Percentiles rank a stretch among this genome's conserved stretches.
These are phyloP conservation scores for Brachyhypopomus occidentalis DNA, from an alignment of 2,113 vertebrate genomes.

Conservation along the genomic window DNA sequence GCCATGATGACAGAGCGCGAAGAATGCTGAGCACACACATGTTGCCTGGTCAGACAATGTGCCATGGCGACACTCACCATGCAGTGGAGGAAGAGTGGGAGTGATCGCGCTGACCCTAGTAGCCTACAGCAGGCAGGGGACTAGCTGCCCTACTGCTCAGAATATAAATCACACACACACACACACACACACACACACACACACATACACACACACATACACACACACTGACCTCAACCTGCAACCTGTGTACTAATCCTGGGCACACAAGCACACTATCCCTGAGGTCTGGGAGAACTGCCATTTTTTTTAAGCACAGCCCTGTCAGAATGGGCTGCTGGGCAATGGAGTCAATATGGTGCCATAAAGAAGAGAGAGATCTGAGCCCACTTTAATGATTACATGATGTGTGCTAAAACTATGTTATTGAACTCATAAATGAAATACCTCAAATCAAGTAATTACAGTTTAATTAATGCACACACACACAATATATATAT, in stretches of 20 bases:
- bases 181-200: too few species aligned
- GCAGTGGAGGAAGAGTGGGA: conserved; percentile 22
- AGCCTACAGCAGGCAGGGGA: conserved; percentile 43
- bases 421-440: too few species aligned
- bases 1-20: not conserved
- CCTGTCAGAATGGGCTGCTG: not conserved
- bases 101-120: conserved; percentile 47
- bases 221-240: conserved; percentile 43
- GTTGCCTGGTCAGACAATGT: not conserved
- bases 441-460: too few species aligned
- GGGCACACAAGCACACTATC: conserved; percentile 19
- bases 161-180: conserved; percentile 44
- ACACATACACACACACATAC: too few species aligned
- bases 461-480: too few species aligned
- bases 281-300: conserved; percentile 10
- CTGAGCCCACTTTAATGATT: not conserved
- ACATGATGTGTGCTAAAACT: not conserved
- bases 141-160: conserved; percentile 39
- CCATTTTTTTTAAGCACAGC: conserved; percentile 6
- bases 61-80: not conserved
- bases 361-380: not conserved
- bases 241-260: conserved; percentile 48
- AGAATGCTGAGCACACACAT: not conserved
- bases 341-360: conserved; percentile 13
- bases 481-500: too few species aligned